Conservation (phyloP, 1,140 invertebrate genomes). For the Leptinotarsa texana region DNA sequence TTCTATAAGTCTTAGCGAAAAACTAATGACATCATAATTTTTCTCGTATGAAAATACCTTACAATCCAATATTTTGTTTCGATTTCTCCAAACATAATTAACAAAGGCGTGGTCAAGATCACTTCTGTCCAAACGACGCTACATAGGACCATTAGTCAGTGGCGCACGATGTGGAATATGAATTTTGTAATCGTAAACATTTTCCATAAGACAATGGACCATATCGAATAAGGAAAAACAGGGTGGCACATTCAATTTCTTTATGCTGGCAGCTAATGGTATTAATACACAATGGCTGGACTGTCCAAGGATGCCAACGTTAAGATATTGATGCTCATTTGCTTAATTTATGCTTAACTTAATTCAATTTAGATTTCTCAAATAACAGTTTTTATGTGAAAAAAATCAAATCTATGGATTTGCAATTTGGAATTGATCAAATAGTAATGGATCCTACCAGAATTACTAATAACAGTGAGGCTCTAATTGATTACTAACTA, state of each 20-base stretch:
- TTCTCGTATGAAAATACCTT: too few relatives aligned
- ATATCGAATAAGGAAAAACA: background rate
- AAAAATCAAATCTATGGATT: too few relatives aligned
- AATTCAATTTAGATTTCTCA: too few relatives aligned
- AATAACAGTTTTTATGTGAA: too few relatives aligned
- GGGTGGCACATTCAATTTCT: background rate
- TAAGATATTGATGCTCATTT: background rate
- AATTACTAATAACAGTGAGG: too few relatives aligned
- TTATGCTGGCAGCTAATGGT: background rate
- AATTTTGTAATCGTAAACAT: background rate
- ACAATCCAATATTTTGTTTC: too few relatives aligned
- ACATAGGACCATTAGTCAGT: background rate
- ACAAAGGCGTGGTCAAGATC: background rate
- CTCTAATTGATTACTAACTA: too few relatives aligned
- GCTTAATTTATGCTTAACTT: too few relatives aligned
- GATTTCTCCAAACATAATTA: background rate
- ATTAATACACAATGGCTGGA: background rate
- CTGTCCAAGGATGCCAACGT: background rate
- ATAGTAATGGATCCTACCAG: too few relatives aligned
- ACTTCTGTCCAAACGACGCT: background rate
- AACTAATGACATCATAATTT: too few relatives aligned
- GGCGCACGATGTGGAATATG: background rate
- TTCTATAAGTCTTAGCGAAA: too few relatives aligned
- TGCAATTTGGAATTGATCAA: too few relatives aligned
- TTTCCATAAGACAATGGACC: background rate